These are phyloP conservation scores for Aspidapion aeneum DNA, from an alignment of 2,888 invertebrate species.

Conservation along the genomic window DNA sequence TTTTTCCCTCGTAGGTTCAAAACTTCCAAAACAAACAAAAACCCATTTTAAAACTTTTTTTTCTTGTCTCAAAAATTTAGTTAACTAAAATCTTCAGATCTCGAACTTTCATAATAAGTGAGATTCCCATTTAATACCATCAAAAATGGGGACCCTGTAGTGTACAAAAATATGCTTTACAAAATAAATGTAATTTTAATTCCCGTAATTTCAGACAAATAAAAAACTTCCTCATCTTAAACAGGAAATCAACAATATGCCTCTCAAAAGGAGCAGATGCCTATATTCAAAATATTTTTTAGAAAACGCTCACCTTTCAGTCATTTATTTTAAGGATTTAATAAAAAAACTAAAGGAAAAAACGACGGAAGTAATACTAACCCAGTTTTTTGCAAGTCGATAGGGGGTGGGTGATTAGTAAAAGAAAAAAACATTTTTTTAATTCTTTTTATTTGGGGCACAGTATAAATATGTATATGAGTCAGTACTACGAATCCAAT, in stretches of 20 bases:
- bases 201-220: background rate
- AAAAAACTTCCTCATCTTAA: background rate
- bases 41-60: too few species aligned
- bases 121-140: background rate
- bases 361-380: background rate
- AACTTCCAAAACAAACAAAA: too few species aligned
- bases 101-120: background rate
- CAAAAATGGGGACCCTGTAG: background rate
- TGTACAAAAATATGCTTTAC: background rate
- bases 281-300: background rate
- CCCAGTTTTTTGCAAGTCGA: background rate
- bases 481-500: too few species aligned
- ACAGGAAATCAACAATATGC: background rate
- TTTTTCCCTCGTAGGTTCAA: too few species aligned
- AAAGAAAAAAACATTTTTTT: background rate
- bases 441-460: too few species aligned
- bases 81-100: background rate
- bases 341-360: background rate
- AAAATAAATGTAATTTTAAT: background rate
- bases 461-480: too few species aligned
- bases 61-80: too few species aligned
- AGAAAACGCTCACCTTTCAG: background rate
- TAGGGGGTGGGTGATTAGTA: background rate
- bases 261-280: background rate
- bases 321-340: background rate